Percentiles rank a stretch among this genome's conserved stretches.
Conservation (phyloP, 2,888 invertebrate species). For the Acronicta alni region DNA sequence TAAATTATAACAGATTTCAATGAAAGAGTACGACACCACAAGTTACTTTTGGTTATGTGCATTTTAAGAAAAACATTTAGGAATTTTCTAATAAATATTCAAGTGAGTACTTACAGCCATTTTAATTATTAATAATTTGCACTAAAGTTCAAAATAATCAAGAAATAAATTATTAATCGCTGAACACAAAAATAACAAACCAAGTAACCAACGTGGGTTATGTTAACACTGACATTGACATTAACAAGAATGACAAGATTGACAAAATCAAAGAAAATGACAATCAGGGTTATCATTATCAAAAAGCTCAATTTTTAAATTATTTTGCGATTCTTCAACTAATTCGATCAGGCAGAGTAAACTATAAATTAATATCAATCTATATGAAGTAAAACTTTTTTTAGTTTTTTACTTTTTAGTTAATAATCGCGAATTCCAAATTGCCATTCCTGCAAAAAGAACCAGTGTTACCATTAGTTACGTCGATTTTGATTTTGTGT, state of each 20-base stretch:
- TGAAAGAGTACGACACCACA: neutral
- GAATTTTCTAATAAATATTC: neutral
- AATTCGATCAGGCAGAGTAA: too few relatives aligned
- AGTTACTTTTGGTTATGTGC: constrained; percentile 36
- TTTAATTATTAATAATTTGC: constrained; percentile 32
- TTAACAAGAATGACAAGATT: too few relatives aligned
- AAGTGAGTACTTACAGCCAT: constrained; percentile 76
- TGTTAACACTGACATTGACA: constrained; percentile 34
- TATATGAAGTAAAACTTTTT: too few relatives aligned
- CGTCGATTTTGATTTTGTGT: too few relatives aligned
- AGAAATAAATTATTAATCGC: neutral
- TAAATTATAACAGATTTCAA: constrained; percentile 35
- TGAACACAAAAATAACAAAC: constrained; percentile 44
- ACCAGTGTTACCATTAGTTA: too few relatives aligned
- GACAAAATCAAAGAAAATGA: neutral
- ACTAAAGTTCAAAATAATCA: constrained; percentile 1
- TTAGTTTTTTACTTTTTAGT: too few relatives aligned
- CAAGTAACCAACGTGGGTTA: constrained; percentile 59
- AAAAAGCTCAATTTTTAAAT: too few relatives aligned
- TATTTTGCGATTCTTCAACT: too few relatives aligned
- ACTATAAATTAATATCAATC: too few relatives aligned
- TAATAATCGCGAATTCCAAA: too few relatives aligned
- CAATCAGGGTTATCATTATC: too few relatives aligned
- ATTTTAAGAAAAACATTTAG: neutral
- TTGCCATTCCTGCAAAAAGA: too few relatives aligned